phyloP scores from a whole-genome alignment of 2,888 invertebrate species.

The Odontothrips loti region DNA sequence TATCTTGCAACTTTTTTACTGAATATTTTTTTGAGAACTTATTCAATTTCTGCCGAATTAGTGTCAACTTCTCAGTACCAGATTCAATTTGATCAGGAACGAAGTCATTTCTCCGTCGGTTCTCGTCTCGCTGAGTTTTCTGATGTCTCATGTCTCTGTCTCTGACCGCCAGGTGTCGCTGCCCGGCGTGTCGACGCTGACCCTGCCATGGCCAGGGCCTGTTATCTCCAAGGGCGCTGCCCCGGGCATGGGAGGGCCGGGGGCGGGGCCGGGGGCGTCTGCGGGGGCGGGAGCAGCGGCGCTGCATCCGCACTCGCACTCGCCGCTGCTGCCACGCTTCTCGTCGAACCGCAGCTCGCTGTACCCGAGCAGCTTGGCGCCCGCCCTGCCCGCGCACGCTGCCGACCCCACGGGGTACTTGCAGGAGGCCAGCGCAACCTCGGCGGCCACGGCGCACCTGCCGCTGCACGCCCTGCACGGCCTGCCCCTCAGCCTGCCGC shows the following conservation, averaged over 20 bases:
- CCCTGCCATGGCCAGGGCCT: not conserved
- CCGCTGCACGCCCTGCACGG: too few species aligned
- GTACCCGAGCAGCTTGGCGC: constrained; percentile 48
- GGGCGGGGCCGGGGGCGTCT: not conserved
- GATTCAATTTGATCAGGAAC: too few species aligned
- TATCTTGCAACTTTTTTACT: too few species aligned
- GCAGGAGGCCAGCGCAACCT: too few species aligned
- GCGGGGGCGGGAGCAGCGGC: not conserved
- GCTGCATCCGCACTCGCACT: not conserved
- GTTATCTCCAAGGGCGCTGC: too few species aligned
- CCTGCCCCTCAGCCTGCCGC: constrained; percentile 48
- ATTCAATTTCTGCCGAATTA: too few species aligned
- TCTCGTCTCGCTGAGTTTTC: too few species aligned
- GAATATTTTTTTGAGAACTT: too few species aligned
- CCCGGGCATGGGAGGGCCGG: not conserved
- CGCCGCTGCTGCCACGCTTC: constrained; percentile 2
- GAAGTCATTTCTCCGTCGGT: too few species aligned
- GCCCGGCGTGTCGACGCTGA: not conserved
- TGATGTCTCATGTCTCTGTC: too few species aligned
- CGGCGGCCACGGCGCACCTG: too few species aligned
- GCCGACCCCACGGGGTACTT: not conserved
- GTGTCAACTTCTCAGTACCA: too few species aligned
- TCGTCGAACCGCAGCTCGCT: constrained; percentile 12
- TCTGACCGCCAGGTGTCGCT: constrained; percentile 6
- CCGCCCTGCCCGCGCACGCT: constrained; percentile 50